A percentile compares a stretch with the other conserved stretches of the same genome.
Conservation (phyloP, 2,888 invertebrate genomes). For the Congeria kusceri region DNA sequence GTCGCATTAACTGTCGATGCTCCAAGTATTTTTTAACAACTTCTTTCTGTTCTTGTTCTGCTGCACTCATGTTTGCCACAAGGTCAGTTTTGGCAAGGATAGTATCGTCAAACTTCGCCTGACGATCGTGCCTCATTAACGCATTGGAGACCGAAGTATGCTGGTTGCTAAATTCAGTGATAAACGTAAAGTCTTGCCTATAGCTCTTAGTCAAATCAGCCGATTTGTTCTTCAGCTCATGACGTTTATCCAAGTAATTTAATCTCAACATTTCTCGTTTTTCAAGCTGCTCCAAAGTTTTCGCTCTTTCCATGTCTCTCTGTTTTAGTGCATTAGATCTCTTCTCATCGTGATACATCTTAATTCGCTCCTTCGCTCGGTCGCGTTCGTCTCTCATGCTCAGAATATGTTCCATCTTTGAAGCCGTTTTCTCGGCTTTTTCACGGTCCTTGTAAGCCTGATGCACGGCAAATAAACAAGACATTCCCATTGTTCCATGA, state of each 20-base stretch:
- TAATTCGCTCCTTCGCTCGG: constrained; percentile 79
- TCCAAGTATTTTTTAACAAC: constrained; percentile 82
- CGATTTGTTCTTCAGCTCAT: constrained; percentile 73
- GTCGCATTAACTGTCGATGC: constrained; percentile 82
- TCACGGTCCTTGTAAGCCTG: constrained; percentile 83
- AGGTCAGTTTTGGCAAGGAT: constrained; percentile 63
- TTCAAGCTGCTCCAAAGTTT: constrained; percentile 76
- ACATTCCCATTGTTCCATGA: constrained; percentile 82
- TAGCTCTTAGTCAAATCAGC: constrained; percentile 69
- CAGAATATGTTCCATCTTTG: constrained; percentile 80
- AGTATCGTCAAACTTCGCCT: constrained; percentile 77
- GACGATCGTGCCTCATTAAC: constrained; percentile 82
- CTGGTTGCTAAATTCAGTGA: constrained; percentile 82
- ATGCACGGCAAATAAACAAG: constrained; percentile 83
- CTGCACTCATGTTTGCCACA: constrained; percentile 66
- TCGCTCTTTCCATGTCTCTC: constrained; percentile 75
- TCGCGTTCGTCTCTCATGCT: constrained; percentile 79
- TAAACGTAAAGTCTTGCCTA: constrained; percentile 78
- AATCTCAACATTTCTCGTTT: constrained; percentile 75
- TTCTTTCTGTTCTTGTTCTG: constrained; percentile 79
- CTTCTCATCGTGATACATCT: constrained; percentile 79
- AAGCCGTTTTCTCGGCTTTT: constrained; percentile 78
- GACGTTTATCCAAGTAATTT: constrained; percentile 75
- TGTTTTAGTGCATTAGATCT: constrained; percentile 73
- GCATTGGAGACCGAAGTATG: constrained; percentile 85